Base-by-base conservation (phyloP, 1,140 invertebrate genomes). In the Anadara kagoshimensis region DNA sequence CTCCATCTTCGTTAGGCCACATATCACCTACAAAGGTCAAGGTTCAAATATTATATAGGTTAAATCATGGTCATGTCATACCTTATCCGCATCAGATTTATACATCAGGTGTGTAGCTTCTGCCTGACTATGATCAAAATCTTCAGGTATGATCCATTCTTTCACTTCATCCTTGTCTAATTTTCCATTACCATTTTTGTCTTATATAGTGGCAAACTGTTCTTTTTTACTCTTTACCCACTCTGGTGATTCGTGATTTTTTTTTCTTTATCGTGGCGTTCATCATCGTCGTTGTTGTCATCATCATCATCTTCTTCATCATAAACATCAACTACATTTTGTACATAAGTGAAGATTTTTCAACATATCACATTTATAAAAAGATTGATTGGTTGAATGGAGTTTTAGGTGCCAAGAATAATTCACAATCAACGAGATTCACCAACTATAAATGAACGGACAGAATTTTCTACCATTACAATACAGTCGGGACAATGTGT, bases 91-190 rank as follows among this genome's bases (percentile, higher is more conserved):
- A 90, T 99, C 98, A 3, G 97, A 95, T 87, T 98, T 95, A 86
- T 94, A 95, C 73, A 99, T 94, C n/a, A 99, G 91, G 91, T 99
- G 98, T 67, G 94, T 93, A 0, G 97, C 94, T 90, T 99, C 98
- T 0, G 96, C 96, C 79, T 97, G 95, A 16, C 97, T 95, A 89
- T 99, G 97, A 91, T 99, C 97, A 89, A 97, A 99, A 88, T 98
- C 96, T 11, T 94, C 91, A 0, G 98, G 98, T 71, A 97, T 93
- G 74, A 99, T 98, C 98, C 98, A 99, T 47, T 94, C 93, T 84
- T 84, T 83, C 75, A 95, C 94, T 90, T 99, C 98, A 56, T 94
- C 92, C 73, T 91, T 90, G 81, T 98, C 94, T 90, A 99, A 92
- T 80, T 92, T 95, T 7, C 97, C 97, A 91, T 99, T 96, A 20